Evolutionary conservation across 2,888 invertebrate species (phyloP), one percentile per base, ranked within the genome.

Genomic region (Orthosia incerta): DNA sequence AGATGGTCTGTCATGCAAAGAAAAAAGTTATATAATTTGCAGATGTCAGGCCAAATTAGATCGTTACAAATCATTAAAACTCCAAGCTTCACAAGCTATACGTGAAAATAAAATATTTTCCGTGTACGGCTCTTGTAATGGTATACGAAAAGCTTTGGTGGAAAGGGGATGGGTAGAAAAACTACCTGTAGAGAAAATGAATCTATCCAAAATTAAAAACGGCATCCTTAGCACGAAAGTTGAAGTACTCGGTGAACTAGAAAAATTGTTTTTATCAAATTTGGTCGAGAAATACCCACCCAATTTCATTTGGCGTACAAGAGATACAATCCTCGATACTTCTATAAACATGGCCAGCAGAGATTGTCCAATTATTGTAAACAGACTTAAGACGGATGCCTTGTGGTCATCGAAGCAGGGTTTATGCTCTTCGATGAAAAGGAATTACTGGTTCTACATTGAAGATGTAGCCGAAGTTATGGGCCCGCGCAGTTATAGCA

Each of bases 81-180:
- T 87, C 4, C 89, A 94, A 79, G 97, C 97, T 18, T 89, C 94
- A 12, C 87, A 84, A 62, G 97, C 97, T n/a, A 95, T 97, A 69
- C 90, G 89, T 80, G 89, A 95, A 16, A 93, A 92, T 71, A 97
- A 97, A 92, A 96, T 97, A 80, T 97, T 97, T 89, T 94, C 96
- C 2, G 91, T 97, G 26, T 93, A 95, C 65, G 97, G 97, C 7
- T 89, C 87, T 60, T 97, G 95, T 82, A 93, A 92, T 39, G 93
- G 96, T 3, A 93, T 98, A 15, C 93, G 97, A 61, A 95, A 94
- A 81, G 97, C 98, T 0, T 92, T 98, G 72, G 83, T 97, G 60
- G 96, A 97, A 59, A 94, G 96, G 51, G 98, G 98, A 0, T 98
- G 98, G 98, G 93, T 98, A 3, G 98, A 98, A 92, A 98, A 98